A percentile compares a stretch with the other conserved stretches of the same genome.
phyloP scores from a whole-genome alignment of 2,797 vertebrate genomes.

The Sphenopsis melanotis region DNA sequence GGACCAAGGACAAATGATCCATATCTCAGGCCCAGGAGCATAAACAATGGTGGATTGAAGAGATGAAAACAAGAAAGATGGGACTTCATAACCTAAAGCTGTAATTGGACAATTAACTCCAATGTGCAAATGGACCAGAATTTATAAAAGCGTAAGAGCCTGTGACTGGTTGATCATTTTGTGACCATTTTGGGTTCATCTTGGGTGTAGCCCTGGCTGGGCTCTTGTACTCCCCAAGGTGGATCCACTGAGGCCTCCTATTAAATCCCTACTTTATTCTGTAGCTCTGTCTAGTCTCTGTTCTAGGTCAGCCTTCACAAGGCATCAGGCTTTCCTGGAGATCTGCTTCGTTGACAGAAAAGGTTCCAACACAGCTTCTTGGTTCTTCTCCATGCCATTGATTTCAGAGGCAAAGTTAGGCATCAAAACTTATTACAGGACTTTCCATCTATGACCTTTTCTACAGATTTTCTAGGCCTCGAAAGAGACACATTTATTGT shows the following conservation, averaged over 20 bases:
- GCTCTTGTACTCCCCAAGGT: not conserved
- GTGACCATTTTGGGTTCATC: not conserved
- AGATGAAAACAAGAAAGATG: not conserved
- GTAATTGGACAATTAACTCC: not conserved
- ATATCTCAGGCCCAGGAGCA: not conserved
- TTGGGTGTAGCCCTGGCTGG: no score
- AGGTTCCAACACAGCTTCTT: not conserved
- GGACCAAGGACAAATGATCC: not conserved
- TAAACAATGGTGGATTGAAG: not conserved
- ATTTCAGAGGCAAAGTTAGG: not conserved
- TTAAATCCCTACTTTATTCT: not conserved
- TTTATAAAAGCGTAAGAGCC: not conserved
- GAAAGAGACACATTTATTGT: not conserved
- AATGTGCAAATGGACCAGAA: not conserved
- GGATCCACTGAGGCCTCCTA: not conserved
- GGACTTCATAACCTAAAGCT: not conserved
- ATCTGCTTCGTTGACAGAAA: not conserved
- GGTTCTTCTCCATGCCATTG: rapidly evolving
- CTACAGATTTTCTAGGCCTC: not conserved
- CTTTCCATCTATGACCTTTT: not conserved
- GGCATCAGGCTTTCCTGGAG: not conserved
- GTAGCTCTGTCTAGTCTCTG: not conserved
- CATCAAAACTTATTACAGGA: not conserved
- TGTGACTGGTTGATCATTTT: rapidly evolving
- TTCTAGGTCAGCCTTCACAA: not conserved